Base-by-base conservation (phyloP, 2,797 vertebrate genomes). In the Florisuga fusca region DNA sequence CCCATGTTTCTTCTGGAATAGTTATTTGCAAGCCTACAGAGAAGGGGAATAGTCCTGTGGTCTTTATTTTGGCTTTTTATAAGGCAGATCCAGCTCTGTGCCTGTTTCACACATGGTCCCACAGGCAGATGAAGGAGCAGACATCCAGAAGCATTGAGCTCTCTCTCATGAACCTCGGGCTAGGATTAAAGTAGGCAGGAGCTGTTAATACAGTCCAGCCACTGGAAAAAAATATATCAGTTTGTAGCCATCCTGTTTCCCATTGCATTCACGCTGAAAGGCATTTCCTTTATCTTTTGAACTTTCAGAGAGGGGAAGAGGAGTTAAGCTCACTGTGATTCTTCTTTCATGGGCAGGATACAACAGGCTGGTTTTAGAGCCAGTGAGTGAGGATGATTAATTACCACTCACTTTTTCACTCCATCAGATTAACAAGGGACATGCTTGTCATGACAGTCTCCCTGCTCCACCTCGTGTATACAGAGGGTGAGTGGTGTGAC, bases 301-400 rank as follows among this genome's bases (percentile, higher is more conserved):
- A 74, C 33, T 81, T 95, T 69, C 67, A 33, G 58, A 77, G 45
- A 53, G 34, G 34, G 59, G 59, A 73, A 78, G 74, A 92, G 51
- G 36, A 77, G 59, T 66, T 89, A 87, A 96, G 51, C 53, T 92
- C 84, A 82, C 31, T 73, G 48, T 46, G 71, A 10, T 10, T 94
- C 94, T 95, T 84, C 77, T 85, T 88, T 87, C 66, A 66, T 36
- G 34, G 41, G 62, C 91, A 90, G 81, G 89, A 89, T 43, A 64
- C 57, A 63, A 53, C 33, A 46, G 68, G 45, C 48, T 97, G 91
- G 53, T 90, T 97, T 96, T 88, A 95, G 67, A 96, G 50, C 33
- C 87, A 96, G 51, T 89, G 90, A 93, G 95, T 95, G 96, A 97
- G 76, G 82, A 93, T 97, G 97, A 97, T 97, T 96, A 97, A 97